phyloP scores from a whole-genome alignment of 2,888 invertebrate species.

The Lycaena phlaeas region DNA sequence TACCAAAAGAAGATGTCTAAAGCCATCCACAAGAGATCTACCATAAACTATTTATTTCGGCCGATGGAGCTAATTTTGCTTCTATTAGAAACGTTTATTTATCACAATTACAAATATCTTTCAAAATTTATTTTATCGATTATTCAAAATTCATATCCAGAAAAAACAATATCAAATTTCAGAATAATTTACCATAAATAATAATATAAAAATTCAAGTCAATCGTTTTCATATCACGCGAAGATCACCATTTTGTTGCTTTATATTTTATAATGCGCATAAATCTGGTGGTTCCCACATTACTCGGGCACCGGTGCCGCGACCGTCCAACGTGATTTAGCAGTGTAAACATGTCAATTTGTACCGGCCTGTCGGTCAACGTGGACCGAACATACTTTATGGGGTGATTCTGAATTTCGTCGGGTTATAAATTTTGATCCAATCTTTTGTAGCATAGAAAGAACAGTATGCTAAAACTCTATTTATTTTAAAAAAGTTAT shows the following conservation, averaged over 20 bases:
- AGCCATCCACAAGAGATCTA: too few relatives aligned
- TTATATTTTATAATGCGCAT: constrained; percentile 11
- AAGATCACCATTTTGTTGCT: background rate
- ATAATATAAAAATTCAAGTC: background rate
- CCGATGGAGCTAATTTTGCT: too few relatives aligned
- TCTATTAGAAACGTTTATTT: too few relatives aligned
- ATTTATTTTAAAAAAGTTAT: too few relatives aligned
- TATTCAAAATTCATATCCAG: too few relatives aligned
- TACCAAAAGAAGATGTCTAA: too few relatives aligned
- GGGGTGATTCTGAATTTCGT: constrained; percentile 46
- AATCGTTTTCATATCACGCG: background rate
- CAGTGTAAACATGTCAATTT: constrained; percentile 46
- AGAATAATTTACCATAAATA: too few relatives aligned
- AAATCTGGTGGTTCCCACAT: constrained; percentile 23
- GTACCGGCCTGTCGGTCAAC: constrained; percentile 33
- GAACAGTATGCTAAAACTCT: too few relatives aligned
- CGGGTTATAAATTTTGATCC: constrained; percentile 45
- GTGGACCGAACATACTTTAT: constrained; percentile 31
- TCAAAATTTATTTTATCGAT: too few relatives aligned
- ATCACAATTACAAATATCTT: too few relatives aligned
- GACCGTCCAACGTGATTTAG: constrained; percentile 35
- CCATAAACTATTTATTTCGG: too few relatives aligned
- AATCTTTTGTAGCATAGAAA: constrained; percentile 12
- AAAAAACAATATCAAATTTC: too few relatives aligned
- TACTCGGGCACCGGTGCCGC: constrained; percentile 24